Evolutionary conservation across 2,113 vertebrate genomes (phyloP).

Genomic region (Scophthalmus maximus): DNA sequence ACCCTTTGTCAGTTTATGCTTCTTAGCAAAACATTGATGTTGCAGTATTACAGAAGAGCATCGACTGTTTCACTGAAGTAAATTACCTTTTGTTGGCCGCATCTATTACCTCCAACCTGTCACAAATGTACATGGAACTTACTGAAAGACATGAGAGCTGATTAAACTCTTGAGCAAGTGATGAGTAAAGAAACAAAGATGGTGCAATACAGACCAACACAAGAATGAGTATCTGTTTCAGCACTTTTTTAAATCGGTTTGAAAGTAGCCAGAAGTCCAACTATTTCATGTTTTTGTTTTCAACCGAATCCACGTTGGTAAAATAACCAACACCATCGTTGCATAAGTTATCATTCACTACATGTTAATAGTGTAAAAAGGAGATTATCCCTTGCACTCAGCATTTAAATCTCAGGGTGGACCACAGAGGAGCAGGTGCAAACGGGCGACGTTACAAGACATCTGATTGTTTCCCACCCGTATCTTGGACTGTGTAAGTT

Average conservation of each 20-base stretch:
- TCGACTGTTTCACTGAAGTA: neutral
- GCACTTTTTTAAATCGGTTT: no score
- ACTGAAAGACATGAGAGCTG: neutral
- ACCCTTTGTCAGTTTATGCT: no score
- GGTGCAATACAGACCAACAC: neutral
- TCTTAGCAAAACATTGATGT: no score
- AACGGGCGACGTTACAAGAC: slow-evolving; percentile 50
- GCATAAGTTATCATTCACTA: neutral
- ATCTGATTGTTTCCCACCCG: slow-evolving; percentile 57
- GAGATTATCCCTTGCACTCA: neutral
- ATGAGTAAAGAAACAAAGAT: neutral
- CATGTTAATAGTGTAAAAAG: neutral
- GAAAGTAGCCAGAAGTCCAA: no score
- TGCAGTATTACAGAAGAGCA: no score
- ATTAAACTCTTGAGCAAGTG: neutral
- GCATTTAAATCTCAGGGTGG: slow-evolving; percentile 35
- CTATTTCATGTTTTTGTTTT: no score
- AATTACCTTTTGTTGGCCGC: neutral
- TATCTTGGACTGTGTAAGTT: slow-evolving; percentile 58
- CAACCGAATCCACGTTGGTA: neutral
- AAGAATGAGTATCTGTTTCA: no score
- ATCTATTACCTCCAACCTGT: no score
- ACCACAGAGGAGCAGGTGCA: slow-evolving; percentile 37
- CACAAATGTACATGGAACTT: neutral
- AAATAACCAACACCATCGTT: neutral